Base-by-base conservation (phyloP, 2,888 invertebrate species). In the Allygus modestus region DNA sequence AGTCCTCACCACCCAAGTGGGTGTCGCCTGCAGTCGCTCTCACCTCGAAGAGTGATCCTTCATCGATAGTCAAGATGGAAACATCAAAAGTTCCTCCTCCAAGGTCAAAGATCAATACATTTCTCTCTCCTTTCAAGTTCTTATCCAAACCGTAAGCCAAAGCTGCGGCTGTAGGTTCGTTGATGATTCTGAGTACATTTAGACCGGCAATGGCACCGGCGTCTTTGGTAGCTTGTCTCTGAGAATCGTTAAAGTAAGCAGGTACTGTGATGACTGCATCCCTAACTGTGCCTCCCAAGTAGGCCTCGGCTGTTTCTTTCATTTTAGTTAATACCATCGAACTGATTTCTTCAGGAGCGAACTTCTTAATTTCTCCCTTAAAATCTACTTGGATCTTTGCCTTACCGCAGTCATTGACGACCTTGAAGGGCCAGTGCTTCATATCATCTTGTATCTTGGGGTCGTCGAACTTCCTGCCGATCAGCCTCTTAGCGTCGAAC, bases 11-110 rank as follows among this genome's bases (percentile, higher is more conserved):
- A 28, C 96, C 96, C 82, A 96, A 92, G 89, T 96, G 97, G 5
- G 97, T 97, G 89, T 97, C 97, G 43, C 96, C 96, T 43, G 96
- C 95, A 0, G 96, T 97, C 0, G 97, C 92, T 89, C 94, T 95
- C 4, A 96, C 97, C 96, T 96, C 87, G 77, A 87, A 87, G 41
- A 87, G 83, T 17, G 46, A 46, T 15, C 46, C 46, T 46, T 46
- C 46, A 17, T 46, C 46, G 46, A 46, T 46, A 12, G 46, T 95
- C 71, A 97, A 91, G 86, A 97, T 94, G 79, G 96, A 96, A 2
- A 97, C 96, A 91, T 97, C 96, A 90, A 97, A 96, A n/a, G 96
- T 94, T 71, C 87, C 86, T 82, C 86, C 90, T 31, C 95, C 95
- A 98, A 46, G 46, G 17, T 46, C 46, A 46, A 46, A 46, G 46